phyloP scores from a whole-genome alignment of 2,797 vertebrate species.

The Picus viridis region DNA sequence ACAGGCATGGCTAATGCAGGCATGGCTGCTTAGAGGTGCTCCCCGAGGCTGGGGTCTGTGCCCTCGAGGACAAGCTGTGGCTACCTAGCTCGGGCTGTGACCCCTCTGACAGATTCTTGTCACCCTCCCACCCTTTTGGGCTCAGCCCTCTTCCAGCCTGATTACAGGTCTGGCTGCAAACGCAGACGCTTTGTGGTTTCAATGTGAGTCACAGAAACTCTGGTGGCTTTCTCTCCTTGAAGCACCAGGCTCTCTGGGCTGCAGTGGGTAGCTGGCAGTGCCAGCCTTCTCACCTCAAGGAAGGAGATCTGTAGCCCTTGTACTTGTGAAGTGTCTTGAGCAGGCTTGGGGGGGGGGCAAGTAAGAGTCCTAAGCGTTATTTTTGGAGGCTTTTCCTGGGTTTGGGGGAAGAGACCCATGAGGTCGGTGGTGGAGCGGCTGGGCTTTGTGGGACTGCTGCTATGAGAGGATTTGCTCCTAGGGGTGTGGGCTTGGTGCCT shows the following conservation, averaged over 20 bases:
- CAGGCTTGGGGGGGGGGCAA: background rate
- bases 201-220: constrained; percentile 25
- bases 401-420: background rate
- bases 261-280: fast-evolving
- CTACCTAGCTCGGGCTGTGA: background rate
- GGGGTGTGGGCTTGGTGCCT: background rate
- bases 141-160: background rate
- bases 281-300: background rate
- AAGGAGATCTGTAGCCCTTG: background rate
- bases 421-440: background rate
- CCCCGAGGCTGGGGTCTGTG: fast-evolving
- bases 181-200: background rate
- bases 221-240: background rate
- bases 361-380: background rate
- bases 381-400: background rate
- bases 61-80: fast-evolving
- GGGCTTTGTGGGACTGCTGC: fast-evolving
- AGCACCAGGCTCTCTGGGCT: background rate
- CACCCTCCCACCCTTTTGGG: background rate
- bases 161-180: constrained; percentile 43
- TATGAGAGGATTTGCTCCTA: fast-evolving
- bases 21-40: background rate
- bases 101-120: background rate
- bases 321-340: background rate
- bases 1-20: background rate